Evolutionary conservation across 1,140 invertebrate genomes (phyloP), one percentile per base, ranked within the genome.

Genomic region (Plectrocnemia conspersa): DNA sequence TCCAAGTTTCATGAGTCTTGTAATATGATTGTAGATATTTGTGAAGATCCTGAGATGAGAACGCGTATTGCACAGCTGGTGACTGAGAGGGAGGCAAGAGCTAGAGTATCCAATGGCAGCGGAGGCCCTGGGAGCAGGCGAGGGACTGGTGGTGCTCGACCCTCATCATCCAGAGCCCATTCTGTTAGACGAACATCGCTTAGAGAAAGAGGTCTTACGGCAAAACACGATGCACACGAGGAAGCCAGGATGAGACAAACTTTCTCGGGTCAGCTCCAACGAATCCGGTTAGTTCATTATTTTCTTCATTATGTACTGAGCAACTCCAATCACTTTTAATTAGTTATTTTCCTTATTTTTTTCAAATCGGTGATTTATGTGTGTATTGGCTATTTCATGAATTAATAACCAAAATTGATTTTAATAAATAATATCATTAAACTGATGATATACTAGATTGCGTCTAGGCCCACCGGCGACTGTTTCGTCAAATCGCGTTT

Each of bases 131-230:
- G 27, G 11, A 11, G 29, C 18, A 24, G 52, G 16, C 19, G 46
- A 4, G 50, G 47, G 2, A 49, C 42, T 5, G 44, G 53, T 22
- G 40, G 41, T 23, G 41, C 38, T 21, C 22, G 48, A 4, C 52
- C 52, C 1, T 61, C 47, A 40, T 62, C 46, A 42, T 64, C 15
- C 55, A 79, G 79, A 66, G 89, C 91, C 47, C 89, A 95, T 65
- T 95, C 92, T 19, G 91, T 97, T 29, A 79, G 93, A 40, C 79
- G 95, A 41, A 96, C 93, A 22, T 96, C 92, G n/a, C 84, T 97
- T 53, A 79, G 93, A 23, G 93, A 98, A 69, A 96, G 95, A 71
- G 89, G 86, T 48, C 77, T 92, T 54, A 91, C 93, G 33, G 91
- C 93, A n/a, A 92, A 94, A 73, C 91, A 93, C 65, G 94, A 98